Conservation (phyloP, 2,113 vertebrate genomes). For the Mixornis gularis region DNA sequence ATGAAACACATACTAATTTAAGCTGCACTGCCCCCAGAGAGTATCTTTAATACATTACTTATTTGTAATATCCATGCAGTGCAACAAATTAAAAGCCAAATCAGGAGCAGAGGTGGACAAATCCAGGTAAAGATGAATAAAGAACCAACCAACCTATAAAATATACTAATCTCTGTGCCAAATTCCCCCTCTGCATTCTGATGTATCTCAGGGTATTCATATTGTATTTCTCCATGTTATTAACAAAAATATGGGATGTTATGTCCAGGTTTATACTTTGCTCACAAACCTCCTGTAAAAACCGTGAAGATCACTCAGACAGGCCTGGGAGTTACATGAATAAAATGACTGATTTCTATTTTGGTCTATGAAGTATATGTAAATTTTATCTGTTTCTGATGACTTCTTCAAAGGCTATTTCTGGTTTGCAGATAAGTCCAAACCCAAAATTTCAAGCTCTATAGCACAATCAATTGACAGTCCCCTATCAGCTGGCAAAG, state of each 20-base stretch:
- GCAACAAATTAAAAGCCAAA: background rate
- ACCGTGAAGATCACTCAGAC: background rate
- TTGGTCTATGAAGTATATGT: background rate
- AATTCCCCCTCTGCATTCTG: background rate
- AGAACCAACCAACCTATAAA: background rate
- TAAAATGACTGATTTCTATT: background rate
- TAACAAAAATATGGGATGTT: background rate
- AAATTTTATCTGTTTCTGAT: background rate
- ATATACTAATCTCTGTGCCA: background rate
- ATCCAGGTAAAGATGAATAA: background rate
- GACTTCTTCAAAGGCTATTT: background rate
- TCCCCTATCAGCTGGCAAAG: background rate
- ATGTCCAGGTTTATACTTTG: background rate
- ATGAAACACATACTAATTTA: background rate
- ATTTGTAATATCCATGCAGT: background rate
- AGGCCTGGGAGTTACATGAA: background rate
- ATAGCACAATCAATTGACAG: background rate
- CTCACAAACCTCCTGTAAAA: background rate
- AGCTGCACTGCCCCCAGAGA: background rate
- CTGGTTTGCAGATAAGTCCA: background rate
- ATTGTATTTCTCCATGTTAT: background rate
- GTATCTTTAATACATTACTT: background rate
- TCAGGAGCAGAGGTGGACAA: background rate
- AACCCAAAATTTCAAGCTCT: background rate
- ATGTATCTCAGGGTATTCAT: background rate